Evolutionary conservation across 2,888 invertebrate genomes (phyloP).

Genomic region (Parasteatoda lunata): DNA sequence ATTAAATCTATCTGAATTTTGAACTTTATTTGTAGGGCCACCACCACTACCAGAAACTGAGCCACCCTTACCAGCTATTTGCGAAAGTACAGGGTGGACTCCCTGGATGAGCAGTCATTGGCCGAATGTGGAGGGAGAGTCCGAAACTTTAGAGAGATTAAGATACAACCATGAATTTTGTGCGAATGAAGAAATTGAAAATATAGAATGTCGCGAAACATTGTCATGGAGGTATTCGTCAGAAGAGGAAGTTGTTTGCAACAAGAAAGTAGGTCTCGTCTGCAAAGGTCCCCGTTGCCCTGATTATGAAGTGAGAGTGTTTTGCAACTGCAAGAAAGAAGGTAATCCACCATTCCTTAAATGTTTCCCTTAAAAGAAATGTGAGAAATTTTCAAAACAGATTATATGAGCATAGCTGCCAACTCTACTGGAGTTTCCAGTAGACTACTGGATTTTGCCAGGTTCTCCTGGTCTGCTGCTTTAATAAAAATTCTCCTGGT

Average conservation of each 20-base stretch:
- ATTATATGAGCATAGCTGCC: too few relatives aligned
- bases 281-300: constrained; percentile 66
- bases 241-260: constrained; percentile 69
- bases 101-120: constrained; percentile 72
- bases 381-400: too few relatives aligned
- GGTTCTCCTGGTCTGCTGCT: too few relatives aligned
- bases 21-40: neutral
- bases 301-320: constrained; percentile 72
- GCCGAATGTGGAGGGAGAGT: constrained; percentile 71
- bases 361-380: too few relatives aligned
- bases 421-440: too few relatives aligned
- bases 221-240: constrained; percentile 17
- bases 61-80: constrained; percentile 45
- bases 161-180: constrained; percentile 70
- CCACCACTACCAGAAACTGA: neutral
- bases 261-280: constrained; percentile 67
- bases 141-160: constrained; percentile 66
- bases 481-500: too few relatives aligned
- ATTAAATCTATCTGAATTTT: too few relatives aligned
- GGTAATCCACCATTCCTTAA: constrained; percentile 5
- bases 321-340: constrained; percentile 68
- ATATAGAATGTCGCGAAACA: constrained; percentile 69
- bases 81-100: constrained; percentile 72
- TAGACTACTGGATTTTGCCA: too few relatives aligned
- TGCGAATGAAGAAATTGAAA: constrained; percentile 69